Evolutionary conservation across 2,888 invertebrate genomes (phyloP).

Genomic region (Xestia xanthographa): DNA sequence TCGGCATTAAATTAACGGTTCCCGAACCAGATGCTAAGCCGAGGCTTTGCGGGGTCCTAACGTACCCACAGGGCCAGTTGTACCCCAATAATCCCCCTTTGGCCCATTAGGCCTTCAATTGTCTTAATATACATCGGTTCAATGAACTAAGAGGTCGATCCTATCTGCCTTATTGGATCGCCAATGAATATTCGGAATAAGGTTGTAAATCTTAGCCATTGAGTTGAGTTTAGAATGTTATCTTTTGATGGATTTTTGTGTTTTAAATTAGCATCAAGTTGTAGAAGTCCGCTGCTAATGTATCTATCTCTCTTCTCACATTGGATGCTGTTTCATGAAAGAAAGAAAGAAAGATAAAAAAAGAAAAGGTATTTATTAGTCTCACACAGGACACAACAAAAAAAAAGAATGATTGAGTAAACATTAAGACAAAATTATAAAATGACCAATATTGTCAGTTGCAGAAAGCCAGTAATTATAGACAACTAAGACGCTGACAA

Average conservation of each 20-base stretch:
- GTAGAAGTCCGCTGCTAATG: neutral
- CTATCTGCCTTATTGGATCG: conserved; percentile 52
- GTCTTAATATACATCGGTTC: conserved; percentile 61
- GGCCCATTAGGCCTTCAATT: conserved; percentile 66
- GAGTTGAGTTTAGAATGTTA: conserved; percentile 17
- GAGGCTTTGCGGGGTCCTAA: conserved; percentile 40
- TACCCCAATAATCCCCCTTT: conserved; percentile 63
- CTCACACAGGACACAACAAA: no score
- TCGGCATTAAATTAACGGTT: conserved; percentile 53
- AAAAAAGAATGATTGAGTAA: no score
- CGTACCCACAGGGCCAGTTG: conserved; percentile 41
- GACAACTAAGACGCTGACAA: neutral
- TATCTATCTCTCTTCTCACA: neutral
- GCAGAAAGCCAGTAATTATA: neutral
- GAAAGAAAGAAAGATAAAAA: no score
- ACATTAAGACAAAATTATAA: no score
- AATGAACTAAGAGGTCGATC: conserved; percentile 60
- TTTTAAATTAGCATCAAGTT: neutral
- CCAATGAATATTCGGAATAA: conserved; percentile 49
- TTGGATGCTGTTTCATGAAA: neutral
- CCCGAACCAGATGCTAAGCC: conserved; percentile 51
- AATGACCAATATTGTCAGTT: neutral
- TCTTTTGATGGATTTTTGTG: conserved; percentile 6
- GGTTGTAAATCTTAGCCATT: conserved; percentile 35
- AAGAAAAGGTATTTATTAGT: no score